Evolutionary conservation across 37 sponge, comb jelly and placozoan species (phyloP), one percentile per base, ranked within the genome.

Genomic region (Cliona cf. orientalis): DNA sequence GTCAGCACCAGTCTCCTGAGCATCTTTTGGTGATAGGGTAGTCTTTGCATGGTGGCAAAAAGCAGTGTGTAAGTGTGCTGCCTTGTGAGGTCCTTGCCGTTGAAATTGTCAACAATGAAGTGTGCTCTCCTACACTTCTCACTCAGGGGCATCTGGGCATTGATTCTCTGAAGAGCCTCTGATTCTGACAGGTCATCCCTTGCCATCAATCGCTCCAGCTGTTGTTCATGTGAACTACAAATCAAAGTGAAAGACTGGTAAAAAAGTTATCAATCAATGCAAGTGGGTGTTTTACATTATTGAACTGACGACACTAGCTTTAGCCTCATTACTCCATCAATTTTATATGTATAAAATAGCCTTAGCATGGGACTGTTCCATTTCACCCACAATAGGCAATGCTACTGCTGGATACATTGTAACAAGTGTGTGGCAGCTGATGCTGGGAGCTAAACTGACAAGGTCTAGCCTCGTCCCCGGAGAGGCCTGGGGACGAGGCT

Each of bases 111-210:
- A 39, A 99, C 80, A 0, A 96, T 88, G 55, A 81, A 75, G 69
- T 95, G 88, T 55, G 97, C 99, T 71, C 35, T 78, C 53, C 57
- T 42, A 60, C 82, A 69, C 83, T 99, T 99, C 58, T 86, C 82
- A 1, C 69, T 67, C 9, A 99, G 85, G 42, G 95, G 89, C 71
- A 97, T 91, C 75, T 99, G 99, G 7, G 99, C 78, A 58, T 58
- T 43, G 39, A 99, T 92, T 75, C 97, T 81, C 69, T 84, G 66
- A 44, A 72, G 31, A 1, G 99, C 99, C 40, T 88, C 90, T 35
- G 85, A 87, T 26, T 79, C 66, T 34, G 88, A 66, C 2, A 95
- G 45, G 11, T 37, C 58, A 60, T 99, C 92, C 64, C 99, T 81
- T 69, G 83, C 53, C 89, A 91, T 87, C 49, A 99, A 53, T n/a